Base-by-base conservation (phyloP, 2,888 invertebrate genomes). In the Geotrupes spiniger region DNA sequence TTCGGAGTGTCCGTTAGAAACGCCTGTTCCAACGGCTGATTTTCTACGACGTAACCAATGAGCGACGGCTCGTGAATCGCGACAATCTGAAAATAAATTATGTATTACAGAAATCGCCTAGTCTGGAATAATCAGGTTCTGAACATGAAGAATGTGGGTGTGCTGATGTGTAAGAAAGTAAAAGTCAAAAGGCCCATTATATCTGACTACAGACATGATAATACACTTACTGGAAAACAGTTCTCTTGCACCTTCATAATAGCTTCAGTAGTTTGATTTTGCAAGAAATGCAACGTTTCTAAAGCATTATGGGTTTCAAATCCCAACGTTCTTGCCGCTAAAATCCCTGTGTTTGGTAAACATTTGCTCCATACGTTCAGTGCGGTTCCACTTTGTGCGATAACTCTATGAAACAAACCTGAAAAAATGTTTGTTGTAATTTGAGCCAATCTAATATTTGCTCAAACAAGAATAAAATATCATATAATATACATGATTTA, bases 321-420 rank as follows among this genome's bases (percentile, higher is more conserved):
- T 15, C 36, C 40, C n/a, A 49, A 29, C 2, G 4, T 11, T 21
- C 31, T 28, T 4, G 49, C 49, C 9, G 31, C 14, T 11, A 28
- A 16, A 14, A 31, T 14, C 4, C 49, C 49, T 5, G 45, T 49
- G 25, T 49, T 41, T 25, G 36, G 38, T 1, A 17, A 11, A 1
- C 45, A 45, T 10, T 42, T 40, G 25, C 26, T 38, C 45, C 45
- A 49, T 17, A 29, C 8, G 25, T 37, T 26, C 8, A 45, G 12
- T 27, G 49, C 49, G 1, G 41, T 25, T n/a, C 49, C 49, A 16
- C 49, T 49, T 14, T 45, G 45, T 21, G 45, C 36, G 14, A 49
- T 49, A 6, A 42, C 49, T 26, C 11, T 46, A 31, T 49, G 49
- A 17, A 42, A 41, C 8, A 49, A 41, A n/a, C 49, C 48, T 48